Evolutionary conservation across 2,888 invertebrate species (phyloP).

Genomic region (Rhamnusium bicolor): DNA sequence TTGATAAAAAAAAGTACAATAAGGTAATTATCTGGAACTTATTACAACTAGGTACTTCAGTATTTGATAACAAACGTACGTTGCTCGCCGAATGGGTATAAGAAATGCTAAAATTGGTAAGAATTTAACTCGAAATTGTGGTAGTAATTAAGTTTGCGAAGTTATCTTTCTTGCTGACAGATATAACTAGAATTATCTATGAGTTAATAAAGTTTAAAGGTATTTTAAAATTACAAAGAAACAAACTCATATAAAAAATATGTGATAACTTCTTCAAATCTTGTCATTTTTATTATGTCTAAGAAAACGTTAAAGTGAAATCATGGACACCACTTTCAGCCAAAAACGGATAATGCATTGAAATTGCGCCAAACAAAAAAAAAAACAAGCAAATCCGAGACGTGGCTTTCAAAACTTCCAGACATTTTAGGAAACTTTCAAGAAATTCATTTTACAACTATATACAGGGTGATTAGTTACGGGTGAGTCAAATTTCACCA

Average conservation of each 20-base stretch:
- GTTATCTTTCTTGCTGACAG: background rate
- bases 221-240: background rate
- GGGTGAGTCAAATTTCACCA: too few species aligned
- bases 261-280: background rate
- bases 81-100: background rate
- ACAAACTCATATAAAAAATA: background rate
- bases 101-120: constrained; percentile 3
- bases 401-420: too few species aligned
- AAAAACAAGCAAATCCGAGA: too few species aligned
- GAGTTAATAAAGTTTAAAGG: background rate
- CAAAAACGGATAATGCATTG: too few species aligned
- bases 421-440: too few species aligned
- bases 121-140: constrained; percentile 7
- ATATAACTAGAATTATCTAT: background rate
- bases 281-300: too few species aligned
- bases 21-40: constrained; percentile 6
- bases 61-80: constrained; percentile 10
- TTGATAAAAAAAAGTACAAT: constrained; percentile 18
- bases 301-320: too few species aligned
- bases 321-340: too few species aligned
- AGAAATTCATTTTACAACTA: too few species aligned
- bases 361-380: too few species aligned
- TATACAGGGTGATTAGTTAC: too few species aligned
- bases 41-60: constrained; percentile 15
- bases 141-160: too few species aligned